phyloP scores from a whole-genome alignment of 2,797 vertebrate genomes.

The Syndactyla subalaris region DNA sequence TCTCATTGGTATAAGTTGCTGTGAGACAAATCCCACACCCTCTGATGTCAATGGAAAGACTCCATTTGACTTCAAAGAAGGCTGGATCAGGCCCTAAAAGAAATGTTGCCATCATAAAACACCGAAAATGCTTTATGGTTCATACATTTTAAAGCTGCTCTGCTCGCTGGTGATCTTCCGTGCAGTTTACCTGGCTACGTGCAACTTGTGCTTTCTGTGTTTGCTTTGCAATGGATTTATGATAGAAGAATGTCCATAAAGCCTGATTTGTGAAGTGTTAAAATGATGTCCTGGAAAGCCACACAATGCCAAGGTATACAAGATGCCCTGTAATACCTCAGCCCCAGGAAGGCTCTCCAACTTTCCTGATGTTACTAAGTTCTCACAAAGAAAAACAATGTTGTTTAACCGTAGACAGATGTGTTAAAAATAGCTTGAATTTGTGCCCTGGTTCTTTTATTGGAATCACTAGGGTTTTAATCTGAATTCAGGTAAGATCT shows the following conservation, averaged over 20 bases:
- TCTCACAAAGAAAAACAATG: constrained; percentile 35
- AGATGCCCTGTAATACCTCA: constrained; percentile 49
- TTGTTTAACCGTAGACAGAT: constrained; percentile 23
- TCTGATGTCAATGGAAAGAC: constrained; percentile 68
- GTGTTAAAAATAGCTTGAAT: neutral
- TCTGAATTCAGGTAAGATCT: neutral
- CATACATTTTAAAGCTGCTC: neutral
- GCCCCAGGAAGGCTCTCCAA: neutral
- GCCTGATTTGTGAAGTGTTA: constrained; percentile 67
- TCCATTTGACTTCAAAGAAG: constrained; percentile 47
- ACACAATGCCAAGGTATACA: constrained; percentile 57
- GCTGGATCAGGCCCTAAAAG: constrained; percentile 39
- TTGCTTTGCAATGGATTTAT: constrained; percentile 54
- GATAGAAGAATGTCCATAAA: constrained; percentile 50
- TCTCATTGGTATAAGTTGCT: constrained; percentile 64
- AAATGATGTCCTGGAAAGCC: constrained; percentile 58
- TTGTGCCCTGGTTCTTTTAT: neutral
- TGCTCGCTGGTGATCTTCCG: neutral
- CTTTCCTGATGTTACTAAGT: constrained; percentile 37
- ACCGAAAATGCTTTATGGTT: constrained; percentile 11
- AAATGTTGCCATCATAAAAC: constrained; percentile 45
- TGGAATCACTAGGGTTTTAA: neutral
- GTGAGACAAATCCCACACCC: constrained; percentile 66
- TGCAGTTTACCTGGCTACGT: constrained; percentile 46
- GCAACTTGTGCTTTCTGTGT: constrained; percentile 26